A percentile compares a stretch with the other conserved stretches of the same genome.
Conservation (phyloP, 2,888 invertebrate genomes). For the Acronicta psi region DNA sequence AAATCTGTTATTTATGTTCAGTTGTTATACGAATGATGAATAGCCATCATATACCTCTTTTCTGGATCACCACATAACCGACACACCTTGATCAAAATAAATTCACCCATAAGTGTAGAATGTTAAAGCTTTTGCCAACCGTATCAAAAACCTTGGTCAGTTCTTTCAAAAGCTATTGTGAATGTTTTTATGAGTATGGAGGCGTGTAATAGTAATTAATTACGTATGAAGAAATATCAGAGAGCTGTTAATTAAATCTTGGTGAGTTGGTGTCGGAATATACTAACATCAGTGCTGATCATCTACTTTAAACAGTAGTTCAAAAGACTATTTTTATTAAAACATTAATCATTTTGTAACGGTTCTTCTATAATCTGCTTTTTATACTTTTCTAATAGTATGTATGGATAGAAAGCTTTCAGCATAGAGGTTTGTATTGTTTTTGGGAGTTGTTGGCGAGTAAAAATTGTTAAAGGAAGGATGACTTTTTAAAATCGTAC, state of each 20-base stretch:
- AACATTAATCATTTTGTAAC: constrained; percentile 14
- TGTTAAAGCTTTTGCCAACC: constrained; percentile 16
- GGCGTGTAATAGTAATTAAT: constrained; percentile 75
- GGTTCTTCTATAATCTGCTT: background rate
- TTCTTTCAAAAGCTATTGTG: constrained; percentile 60
- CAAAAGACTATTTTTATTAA: constrained; percentile 20
- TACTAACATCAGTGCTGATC: constrained; percentile 19
- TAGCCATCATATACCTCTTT: constrained; percentile 65
- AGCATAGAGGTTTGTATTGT: no score
- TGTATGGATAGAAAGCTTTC: no score
- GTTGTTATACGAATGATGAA: constrained; percentile 78
- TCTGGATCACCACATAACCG: constrained; percentile 27
- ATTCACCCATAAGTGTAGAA: constrained; percentile 21
- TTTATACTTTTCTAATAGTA: no score
- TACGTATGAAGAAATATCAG: constrained; percentile 68
- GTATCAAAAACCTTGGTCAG: constrained; percentile 23
- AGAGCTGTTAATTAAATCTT: constrained; percentile 68
- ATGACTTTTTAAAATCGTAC: no score
- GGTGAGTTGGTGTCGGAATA: constrained; percentile 43
- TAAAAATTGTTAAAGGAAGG: no score
- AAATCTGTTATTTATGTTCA: constrained; percentile 77
- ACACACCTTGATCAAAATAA: constrained; percentile 22
- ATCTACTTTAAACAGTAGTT: constrained; percentile 21
- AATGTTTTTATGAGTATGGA: constrained; percentile 64
- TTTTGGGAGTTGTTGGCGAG: no score